Conservation (phyloP, 2,797 vertebrate species). For the Lycodopsis pacificus region DNA sequence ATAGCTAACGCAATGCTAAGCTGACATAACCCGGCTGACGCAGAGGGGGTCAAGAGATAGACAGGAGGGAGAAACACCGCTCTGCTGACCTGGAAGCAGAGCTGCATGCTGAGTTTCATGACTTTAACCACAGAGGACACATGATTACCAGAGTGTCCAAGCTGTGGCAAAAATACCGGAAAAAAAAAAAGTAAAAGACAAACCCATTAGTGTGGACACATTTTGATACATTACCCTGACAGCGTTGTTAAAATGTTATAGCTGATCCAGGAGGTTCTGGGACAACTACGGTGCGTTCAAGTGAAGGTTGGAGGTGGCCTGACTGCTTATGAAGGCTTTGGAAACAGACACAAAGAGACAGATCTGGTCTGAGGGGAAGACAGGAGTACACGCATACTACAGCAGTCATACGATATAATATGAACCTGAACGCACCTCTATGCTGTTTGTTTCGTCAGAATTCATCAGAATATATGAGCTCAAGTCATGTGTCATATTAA, state of each 20-base stretch:
- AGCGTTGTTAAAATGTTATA: neutral
- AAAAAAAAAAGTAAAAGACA: neutral
- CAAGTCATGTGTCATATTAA: neutral
- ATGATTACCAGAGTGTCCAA: neutral
- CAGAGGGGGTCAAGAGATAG: neutral
- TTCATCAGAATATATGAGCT: neutral
- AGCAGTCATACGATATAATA: neutral
- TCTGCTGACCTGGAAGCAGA: neutral
- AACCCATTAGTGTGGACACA: too few relatives aligned
- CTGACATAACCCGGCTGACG: constrained; percentile 18
- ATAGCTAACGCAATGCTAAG: constrained; percentile 9
- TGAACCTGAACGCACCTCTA: neutral
- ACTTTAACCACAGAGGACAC: neutral
- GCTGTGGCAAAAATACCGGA: too few relatives aligned
- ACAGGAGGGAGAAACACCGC: neutral
- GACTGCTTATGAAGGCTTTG: too few relatives aligned
- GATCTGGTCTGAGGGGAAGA: neutral
- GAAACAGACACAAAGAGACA: too few relatives aligned
- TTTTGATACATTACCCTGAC: neutral
- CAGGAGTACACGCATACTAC: neutral
- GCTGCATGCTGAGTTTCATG: neutral
- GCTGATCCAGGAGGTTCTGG: too few relatives aligned
- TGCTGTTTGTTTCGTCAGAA: neutral
- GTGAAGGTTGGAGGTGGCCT: neutral
- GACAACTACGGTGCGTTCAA: neutral